These are phyloP conservation scores for Polypedilum vanderplanki DNA, from an alignment of 1,140 invertebrate genomes.

Conservation along the genomic window DNA sequence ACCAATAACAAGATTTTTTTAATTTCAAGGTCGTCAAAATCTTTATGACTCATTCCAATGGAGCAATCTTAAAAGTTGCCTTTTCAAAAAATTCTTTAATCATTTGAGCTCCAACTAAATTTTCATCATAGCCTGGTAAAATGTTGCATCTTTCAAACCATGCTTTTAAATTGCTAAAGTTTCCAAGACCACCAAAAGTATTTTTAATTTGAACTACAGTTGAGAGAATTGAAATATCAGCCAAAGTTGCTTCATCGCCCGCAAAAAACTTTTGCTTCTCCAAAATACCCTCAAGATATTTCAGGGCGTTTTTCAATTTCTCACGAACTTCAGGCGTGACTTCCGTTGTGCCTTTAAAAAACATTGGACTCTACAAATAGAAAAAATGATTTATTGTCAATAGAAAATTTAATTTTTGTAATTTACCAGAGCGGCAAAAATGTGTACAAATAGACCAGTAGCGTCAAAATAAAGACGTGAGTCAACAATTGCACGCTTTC, in stretches of 20 bases:
- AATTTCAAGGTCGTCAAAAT: too few relatives aligned
- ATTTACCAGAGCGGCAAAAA: not conserved
- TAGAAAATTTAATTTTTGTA: not conserved
- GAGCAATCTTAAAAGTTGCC: not conserved
- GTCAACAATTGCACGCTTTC: slow-evolving; percentile 55
- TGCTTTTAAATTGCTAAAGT: slow-evolving; percentile 55
- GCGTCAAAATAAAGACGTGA: slow-evolving; percentile 57
- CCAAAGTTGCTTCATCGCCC: slow-evolving; percentile 56
- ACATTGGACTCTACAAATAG: slow-evolving; percentile 49
- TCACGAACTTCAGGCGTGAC: slow-evolving; percentile 50
- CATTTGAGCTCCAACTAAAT: slow-evolving; percentile 47
- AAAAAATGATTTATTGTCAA: slow-evolving; percentile 29
- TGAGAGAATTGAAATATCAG: slow-evolving; percentile 52
- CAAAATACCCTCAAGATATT: slow-evolving; percentile 52
- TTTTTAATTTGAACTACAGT: slow-evolving; percentile 50
- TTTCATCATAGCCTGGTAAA: slow-evolving; percentile 49
- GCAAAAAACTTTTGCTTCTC: slow-evolving; percentile 50
- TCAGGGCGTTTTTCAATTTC: slow-evolving; percentile 50
- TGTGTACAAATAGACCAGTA: not conserved
- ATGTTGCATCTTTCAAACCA: slow-evolving; percentile 56
- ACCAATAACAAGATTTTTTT: too few relatives aligned
- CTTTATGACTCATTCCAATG: not conserved
- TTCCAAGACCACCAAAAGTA: slow-evolving; percentile 55
- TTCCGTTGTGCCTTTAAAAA: slow-evolving; percentile 50
- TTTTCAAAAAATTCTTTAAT: slow-evolving; percentile 43